Percentiles rank a stretch among this genome's conserved stretches.
These are phyloP conservation scores for Porites divaricata DNA, from an alignment of 92 coral and sea anemone genomes.

Conservation along the genomic window DNA sequence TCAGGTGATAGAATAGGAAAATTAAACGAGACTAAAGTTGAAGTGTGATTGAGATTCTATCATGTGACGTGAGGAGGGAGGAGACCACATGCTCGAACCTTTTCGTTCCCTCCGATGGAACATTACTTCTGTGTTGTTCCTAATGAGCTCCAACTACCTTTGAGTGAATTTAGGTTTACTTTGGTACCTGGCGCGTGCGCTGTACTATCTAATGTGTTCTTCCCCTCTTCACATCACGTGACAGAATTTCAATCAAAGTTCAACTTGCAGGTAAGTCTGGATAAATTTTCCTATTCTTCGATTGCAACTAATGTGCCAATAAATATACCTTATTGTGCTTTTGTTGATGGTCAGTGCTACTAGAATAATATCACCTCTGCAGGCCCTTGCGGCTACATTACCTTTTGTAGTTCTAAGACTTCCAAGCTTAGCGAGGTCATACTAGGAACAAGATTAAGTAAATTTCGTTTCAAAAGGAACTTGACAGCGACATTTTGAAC, in stretches of 20 bases:
- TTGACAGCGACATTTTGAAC: conserved; percentile 6
- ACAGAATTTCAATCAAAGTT: neutral
- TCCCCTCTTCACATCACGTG: neutral
- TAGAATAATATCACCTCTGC: neutral
- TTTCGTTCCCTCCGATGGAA: neutral
- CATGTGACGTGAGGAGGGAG: neutral
- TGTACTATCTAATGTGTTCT: neutral
- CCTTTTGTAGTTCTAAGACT: conserved; percentile 16
- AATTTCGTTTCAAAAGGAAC: neutral
- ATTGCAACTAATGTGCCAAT: too few species aligned
- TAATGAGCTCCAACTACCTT: neutral
- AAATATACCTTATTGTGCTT: too few species aligned
- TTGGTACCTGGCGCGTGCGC: neutral
- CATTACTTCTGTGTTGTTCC: neutral
- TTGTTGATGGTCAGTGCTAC: too few species aligned
- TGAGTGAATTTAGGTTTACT: neutral
- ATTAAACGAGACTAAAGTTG: neutral
- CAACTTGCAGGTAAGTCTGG: neutral
- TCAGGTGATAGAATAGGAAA: conserved; percentile 15
- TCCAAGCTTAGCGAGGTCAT: conserved; percentile 1
- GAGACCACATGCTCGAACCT: neutral
- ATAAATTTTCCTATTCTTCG: too few species aligned
- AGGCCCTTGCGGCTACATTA: neutral
- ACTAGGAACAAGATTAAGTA: neutral
- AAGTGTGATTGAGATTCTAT: neutral